A percentile compares a stretch with the other conserved stretches of the same genome.
Evolutionary conservation across 1,140 invertebrate genomes (phyloP).

Genomic region (Brachionus asplanchnoidis): DNA sequence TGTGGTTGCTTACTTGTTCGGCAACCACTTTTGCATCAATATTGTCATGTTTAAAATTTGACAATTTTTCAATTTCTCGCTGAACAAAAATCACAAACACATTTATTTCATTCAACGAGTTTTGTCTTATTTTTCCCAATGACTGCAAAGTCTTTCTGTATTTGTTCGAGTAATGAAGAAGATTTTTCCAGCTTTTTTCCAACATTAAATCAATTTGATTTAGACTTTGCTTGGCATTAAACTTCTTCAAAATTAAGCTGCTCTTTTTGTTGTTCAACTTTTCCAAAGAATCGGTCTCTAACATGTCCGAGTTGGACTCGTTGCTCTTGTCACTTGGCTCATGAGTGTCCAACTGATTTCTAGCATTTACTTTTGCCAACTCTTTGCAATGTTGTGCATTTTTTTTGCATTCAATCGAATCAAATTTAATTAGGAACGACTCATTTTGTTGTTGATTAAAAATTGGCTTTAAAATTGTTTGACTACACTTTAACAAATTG

Average conservation of each 20-base stretch:
- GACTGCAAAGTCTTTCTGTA: background rate
- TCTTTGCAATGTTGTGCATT: background rate
- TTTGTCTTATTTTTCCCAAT: background rate
- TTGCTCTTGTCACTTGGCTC: background rate
- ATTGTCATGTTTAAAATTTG: background rate
- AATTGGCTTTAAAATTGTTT: background rate
- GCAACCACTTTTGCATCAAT: background rate
- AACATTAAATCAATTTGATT: background rate
- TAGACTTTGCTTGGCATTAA: background rate
- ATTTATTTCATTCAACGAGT: background rate
- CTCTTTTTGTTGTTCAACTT: background rate
- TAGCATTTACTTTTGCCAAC: background rate
- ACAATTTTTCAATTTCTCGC: background rate
- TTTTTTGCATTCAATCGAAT: background rate
- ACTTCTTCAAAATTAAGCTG: background rate
- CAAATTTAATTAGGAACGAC: background rate
- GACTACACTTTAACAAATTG: background rate
- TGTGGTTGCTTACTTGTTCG: background rate
- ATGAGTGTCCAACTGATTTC: background rate
- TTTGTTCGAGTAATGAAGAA: background rate
- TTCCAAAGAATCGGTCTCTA: slow-evolving; percentile 29
- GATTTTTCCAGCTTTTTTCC: background rate
- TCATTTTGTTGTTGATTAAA: background rate
- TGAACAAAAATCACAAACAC: background rate
- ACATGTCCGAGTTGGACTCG: background rate